These are phyloP conservation scores for Gorsachius magnificus DNA, from an alignment of 2,797 vertebrate species.

Conservation along the genomic window DNA sequence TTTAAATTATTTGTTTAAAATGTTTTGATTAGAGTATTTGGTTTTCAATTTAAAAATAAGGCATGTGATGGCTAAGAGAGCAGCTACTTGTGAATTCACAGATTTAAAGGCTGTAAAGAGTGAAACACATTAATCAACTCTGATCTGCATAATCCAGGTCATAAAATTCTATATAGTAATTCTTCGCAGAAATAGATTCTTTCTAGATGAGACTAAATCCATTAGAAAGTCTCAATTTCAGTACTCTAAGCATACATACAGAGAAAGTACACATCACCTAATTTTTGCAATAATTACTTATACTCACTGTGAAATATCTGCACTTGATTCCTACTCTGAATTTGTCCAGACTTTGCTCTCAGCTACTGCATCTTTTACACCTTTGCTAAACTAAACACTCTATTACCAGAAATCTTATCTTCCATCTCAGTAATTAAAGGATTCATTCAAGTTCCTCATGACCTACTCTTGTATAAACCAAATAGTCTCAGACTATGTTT, in stretches of 20 bases:
- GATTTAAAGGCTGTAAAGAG: not conserved
- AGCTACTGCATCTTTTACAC: not conserved
- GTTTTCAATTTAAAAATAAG: not conserved
- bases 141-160: not conserved
- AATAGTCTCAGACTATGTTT: not conserved
- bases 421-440: not conserved
- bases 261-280: not conserved
- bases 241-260: not conserved
- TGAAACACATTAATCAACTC: not conserved
- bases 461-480: not conserved
- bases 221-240: not conserved
- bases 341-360: not conserved
- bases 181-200: not conserved
- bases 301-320: not conserved
- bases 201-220: not conserved
- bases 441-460: not conserved
- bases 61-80: not conserved
- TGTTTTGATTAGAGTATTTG: not conserved
- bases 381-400: not conserved
- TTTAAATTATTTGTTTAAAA: not conserved
- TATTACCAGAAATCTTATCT: not conserved
- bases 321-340: not conserved
- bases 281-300: not conserved
- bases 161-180: not conserved
- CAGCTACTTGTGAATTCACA: not conserved